Evolutionary conservation across 2,888 invertebrate genomes (phyloP).

Genomic region (Pammene aurita): DNA sequence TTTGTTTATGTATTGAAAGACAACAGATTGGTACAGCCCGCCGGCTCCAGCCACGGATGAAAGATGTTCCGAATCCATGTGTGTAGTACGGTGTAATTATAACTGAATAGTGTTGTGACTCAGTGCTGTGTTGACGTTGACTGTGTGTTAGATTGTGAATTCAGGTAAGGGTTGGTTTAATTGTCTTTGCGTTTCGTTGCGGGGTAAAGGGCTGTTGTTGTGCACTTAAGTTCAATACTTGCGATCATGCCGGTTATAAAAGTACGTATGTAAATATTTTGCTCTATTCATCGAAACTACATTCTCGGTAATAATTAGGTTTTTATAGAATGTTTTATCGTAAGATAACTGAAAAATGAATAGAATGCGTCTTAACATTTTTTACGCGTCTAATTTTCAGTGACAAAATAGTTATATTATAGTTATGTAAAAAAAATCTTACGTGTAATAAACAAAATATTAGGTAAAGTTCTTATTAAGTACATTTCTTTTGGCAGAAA

Average conservation of each 20-base stretch:
- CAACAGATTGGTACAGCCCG: constrained; percentile 80
- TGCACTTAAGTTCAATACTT: neutral
- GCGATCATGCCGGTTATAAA: neutral
- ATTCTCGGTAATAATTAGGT: too few species aligned
- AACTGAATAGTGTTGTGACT: constrained; percentile 41
- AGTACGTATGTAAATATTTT: neutral
- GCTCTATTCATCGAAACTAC: neutral
- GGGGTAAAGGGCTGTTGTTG: constrained; percentile 17
- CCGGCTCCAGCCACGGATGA: constrained; percentile 66
- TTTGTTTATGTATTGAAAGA: constrained; percentile 82
- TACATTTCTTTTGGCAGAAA: too few species aligned
- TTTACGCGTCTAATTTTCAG: too few species aligned
- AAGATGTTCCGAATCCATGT: constrained; percentile 55
- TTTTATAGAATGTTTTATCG: too few species aligned
- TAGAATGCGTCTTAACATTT: too few species aligned
- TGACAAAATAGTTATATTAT: too few species aligned
- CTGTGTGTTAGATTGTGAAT: constrained; percentile 19
- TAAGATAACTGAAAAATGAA: too few species aligned
- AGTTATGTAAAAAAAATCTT: too few species aligned
- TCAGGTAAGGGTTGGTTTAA: constrained; percentile 27
- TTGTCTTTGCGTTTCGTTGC: constrained; percentile 17
- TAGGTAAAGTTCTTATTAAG: too few species aligned
- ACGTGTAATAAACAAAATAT: too few species aligned
- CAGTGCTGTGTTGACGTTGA: constrained; percentile 67
- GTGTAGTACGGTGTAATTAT: constrained; percentile 42